Percentiles rank a stretch among this genome's conserved stretches.
Evolutionary conservation across 2,797 vertebrate species (phyloP).

Genomic region (Betta splendens): DNA sequence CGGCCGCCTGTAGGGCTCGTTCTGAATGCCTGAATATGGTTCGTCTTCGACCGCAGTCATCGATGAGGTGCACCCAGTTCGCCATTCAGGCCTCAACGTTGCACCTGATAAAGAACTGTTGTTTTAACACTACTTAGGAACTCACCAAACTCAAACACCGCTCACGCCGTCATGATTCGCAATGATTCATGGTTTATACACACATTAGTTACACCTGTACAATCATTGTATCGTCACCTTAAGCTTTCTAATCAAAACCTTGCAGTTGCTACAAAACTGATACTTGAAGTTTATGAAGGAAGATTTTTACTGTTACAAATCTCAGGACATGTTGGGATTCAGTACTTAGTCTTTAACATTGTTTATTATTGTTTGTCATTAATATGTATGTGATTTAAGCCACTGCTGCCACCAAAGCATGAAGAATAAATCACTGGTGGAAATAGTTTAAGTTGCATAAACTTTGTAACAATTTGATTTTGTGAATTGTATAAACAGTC

Average conservation of each 20-base stretch:
- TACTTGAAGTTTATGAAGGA: neutral
- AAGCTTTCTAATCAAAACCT: neutral
- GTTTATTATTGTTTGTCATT: too few species aligned
- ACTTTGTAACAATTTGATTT: too few species aligned
- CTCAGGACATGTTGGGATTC: neutral
- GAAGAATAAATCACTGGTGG: too few species aligned
- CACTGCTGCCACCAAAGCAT: too few species aligned
- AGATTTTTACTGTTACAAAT: slow-evolving; percentile 9
- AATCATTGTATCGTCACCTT: neutral
- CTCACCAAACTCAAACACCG: neutral
- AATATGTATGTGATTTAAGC: neutral
- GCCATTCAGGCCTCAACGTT: too few species aligned
- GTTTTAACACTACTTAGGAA: slow-evolving; percentile 16
- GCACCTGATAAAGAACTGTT: slow-evolving; percentile 2
- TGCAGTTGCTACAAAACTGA: neutral
- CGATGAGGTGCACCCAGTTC: too few species aligned
- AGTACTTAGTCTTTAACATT: too few species aligned
- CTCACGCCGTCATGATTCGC: neutral
- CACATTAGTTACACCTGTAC: neutral
- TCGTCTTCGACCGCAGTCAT: neutral
- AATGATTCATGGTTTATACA: neutral
- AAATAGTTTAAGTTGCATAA: too few species aligned
- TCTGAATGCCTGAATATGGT: slow-evolving; percentile 5
- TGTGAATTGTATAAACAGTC: too few species aligned
- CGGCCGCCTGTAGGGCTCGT: neutral